Evolutionary conservation across 1,140 invertebrate genomes (phyloP), one percentile per base, ranked within the genome.

Genomic region (Drosophila sp.): DNA sequence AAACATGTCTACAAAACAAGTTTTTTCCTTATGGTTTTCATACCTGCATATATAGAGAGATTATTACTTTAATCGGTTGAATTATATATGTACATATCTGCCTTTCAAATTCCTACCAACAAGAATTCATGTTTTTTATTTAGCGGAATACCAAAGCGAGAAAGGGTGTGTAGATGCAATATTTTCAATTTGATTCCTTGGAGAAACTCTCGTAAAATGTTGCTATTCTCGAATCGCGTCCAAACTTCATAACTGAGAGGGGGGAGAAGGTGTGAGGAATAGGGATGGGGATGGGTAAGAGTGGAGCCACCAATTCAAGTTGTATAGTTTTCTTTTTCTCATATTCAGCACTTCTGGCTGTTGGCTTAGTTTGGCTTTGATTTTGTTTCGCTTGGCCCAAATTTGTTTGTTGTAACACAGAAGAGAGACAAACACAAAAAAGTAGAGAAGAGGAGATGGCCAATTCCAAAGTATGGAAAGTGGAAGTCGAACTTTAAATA

Each of bases 401-500:
- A 63, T 73, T 74, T 50, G 44, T 50, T 50, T 50, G 44, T 50
- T 50, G 44, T 27, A 50, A 50, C 44, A 50, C 2, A 10, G 8
- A 27, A 57, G 7, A 33, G 32, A 60, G 57, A 71, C 61, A 66
- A 38, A 41, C 67, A 68, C 54, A 76, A 72, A 72, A 79, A 69
- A 55, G 57, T 50, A 70, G 63, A 62, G 70, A 68, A 66, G 60
- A 60, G 69, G 35, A 72, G 61, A 77, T 85, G 78, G 71, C 65
- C 70, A 85, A 70, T 69, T 78, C 81, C 57, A 75, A 82, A 81
- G 67, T 67, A 82, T 76, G 55, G 74, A 86, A 79, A 85, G 82
- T 86, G 82, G 83, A 87, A 85, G 81, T 60, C 70, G 69, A 86
- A 87, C 71, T 85, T 84, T 72, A 72, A 85, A 85, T 86, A 81